A percentile compares a stretch with the other conserved stretches of the same genome.
Evolutionary conservation across 2,888 invertebrate species (phyloP).

Genomic region (Mamestra brassicae): DNA sequence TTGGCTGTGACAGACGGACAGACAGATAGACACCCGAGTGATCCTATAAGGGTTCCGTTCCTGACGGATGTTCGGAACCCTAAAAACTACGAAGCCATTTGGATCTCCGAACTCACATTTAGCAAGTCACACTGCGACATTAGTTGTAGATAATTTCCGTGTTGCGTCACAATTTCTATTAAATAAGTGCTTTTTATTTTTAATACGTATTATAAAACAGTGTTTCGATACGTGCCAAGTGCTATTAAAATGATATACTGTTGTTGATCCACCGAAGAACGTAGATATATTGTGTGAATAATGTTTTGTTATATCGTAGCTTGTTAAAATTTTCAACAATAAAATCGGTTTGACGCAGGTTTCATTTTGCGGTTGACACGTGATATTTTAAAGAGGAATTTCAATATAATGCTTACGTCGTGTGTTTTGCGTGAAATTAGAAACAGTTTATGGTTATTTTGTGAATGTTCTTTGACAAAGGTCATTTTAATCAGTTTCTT

Average conservation of each 20-base stretch:
- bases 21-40: no score
- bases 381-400: slow-evolving; percentile 34
- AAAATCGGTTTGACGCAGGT: slow-evolving; percentile 40
- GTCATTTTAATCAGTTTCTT: neutral
- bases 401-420: slow-evolving; percentile 11
- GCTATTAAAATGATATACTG: slow-evolving; percentile 51
- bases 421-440: neutral
- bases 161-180: slow-evolving; percentile 33
- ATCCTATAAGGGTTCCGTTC: no score
- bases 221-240: slow-evolving; percentile 51
- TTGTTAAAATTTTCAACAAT: slow-evolving; percentile 34
- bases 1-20: no score
- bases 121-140: slow-evolving; percentile 20
- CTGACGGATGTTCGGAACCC: no score
- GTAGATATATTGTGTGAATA: slow-evolving; percentile 19
- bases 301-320: slow-evolving; percentile 20
- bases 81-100: neutral
- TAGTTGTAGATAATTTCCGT: slow-evolving; percentile 28
- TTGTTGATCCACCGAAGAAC: slow-evolving; percentile 3
- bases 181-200: slow-evolving; percentile 58
- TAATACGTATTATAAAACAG: slow-evolving; percentile 39
- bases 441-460: neutral
- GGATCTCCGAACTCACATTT: slow-evolving; percentile 4
- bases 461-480: neutral
- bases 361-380: slow-evolving; percentile 39